phyloP scores from a whole-genome alignment of 1,140 invertebrate genomes.

The Melanaphis sacchari region DNA sequence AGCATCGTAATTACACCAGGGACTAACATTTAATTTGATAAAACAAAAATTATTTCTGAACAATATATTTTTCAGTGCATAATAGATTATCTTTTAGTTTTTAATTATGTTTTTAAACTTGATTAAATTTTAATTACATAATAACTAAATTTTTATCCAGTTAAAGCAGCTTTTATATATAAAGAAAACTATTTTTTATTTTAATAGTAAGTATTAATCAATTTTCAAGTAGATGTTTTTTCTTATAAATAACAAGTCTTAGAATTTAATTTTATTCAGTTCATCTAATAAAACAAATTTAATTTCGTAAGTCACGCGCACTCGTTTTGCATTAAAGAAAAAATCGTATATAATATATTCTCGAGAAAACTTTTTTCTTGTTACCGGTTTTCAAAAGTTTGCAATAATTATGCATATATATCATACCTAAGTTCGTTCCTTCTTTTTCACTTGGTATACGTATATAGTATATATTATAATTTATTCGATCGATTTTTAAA shows the following conservation, averaged over 20 bases:
- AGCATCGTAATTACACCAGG: not conserved
- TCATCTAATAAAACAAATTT: conserved; percentile 21
- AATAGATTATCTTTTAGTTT: not conserved
- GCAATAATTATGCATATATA: not conserved
- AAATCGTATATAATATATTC: not conserved
- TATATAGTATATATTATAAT: not conserved
- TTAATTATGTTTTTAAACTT: not conserved
- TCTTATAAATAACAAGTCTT: not conserved
- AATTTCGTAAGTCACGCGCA: not conserved
- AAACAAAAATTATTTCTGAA: not conserved
- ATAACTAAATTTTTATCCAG: not conserved
- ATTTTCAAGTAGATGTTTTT: not conserved
- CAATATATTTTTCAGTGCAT: not conserved
- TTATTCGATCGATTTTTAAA: conserved; percentile 1
- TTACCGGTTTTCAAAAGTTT: conserved; percentile 10
- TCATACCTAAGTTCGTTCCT: not conserved
- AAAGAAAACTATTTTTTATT: not conserved
- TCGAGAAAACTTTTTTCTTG: not conserved
- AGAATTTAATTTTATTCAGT: not conserved
- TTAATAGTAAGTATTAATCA: not conserved
- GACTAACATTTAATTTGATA: not conserved
- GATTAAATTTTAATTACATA: conserved; percentile 21
- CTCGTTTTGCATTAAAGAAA: not conserved
- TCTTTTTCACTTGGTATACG: not conserved
- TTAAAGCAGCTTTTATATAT: not conserved